Percentiles rank a stretch among this genome's conserved stretches.
These are phyloP conservation scores for Reinhardtius hippoglossoides DNA, from an alignment of 2,113 vertebrate species.

Conservation along the genomic window DNA sequence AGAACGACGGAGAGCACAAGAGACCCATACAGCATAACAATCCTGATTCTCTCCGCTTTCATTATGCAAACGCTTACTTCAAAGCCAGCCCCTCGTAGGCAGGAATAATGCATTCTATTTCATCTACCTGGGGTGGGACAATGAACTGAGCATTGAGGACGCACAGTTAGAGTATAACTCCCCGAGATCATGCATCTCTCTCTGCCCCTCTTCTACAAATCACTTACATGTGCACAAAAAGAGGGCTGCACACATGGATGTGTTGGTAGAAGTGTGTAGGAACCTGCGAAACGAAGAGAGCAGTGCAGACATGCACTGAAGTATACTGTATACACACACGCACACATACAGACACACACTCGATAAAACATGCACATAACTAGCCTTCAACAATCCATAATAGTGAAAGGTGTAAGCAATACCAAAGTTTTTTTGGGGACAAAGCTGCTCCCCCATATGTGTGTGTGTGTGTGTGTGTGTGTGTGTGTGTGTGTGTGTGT, in stretches of 20 bases:
- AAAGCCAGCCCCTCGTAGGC: constrained; percentile 75
- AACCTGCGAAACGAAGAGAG: not conserved
- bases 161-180: constrained; percentile 41
- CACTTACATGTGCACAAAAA: not conserved
- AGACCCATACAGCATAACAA: constrained; percentile 70
- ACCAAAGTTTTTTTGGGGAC: constrained; percentile 43
- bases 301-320: not conserved
- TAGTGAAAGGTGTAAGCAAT: constrained; percentile 64
- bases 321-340: not conserved
- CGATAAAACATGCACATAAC: constrained; percentile 1
- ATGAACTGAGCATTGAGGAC: constrained; percentile 36
- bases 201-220: constrained; percentile 15
- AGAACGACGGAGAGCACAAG: constrained; percentile 8
- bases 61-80: constrained; percentile 80
- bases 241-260: not conserved
- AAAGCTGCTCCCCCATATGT: constrained; percentile 24
- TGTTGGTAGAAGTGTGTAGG: not conserved
- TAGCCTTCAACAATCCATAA: constrained; percentile 42
- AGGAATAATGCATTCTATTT: constrained; percentile 79
- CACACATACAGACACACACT: not conserved
- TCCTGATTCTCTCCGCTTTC: constrained; percentile 71
- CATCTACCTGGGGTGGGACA: constrained; percentile 77
- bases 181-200: constrained; percentile 24
- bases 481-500: constrained; percentile 15
- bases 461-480: constrained; percentile 16